Evolutionary conservation across 37 sponge, comb jelly and placozoan genomes (phyloP).

Genomic region (Haliclona indistincta): DNA sequence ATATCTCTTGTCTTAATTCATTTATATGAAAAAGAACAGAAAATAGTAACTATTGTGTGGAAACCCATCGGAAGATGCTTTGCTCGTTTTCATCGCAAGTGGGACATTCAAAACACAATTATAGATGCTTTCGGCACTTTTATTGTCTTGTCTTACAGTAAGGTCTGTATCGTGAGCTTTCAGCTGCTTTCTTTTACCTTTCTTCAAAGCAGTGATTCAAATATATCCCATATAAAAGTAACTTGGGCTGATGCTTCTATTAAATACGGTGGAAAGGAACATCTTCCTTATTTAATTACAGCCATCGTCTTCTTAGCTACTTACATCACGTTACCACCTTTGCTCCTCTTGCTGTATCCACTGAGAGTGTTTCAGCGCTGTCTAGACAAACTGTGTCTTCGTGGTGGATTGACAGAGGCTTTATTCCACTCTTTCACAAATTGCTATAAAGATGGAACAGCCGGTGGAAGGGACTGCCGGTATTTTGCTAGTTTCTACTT

Average conservation of each 20-base stretch:
- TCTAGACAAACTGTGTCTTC: not conserved
- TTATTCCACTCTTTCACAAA: constrained; percentile 56
- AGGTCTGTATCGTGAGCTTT: constrained; percentile 16
- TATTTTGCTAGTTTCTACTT: constrained; percentile 51
- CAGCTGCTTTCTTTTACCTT: constrained; percentile 1
- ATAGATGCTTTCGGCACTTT: constrained; percentile 55
- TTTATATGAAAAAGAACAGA: constrained; percentile 34
- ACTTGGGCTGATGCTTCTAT: constrained; percentile 29
- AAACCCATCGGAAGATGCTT: constrained; percentile 37
- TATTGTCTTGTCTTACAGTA: constrained; percentile 44
- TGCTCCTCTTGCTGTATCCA: constrained; percentile 42
- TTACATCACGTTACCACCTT: constrained; percentile 23
- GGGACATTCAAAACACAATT: constrained; percentile 34
- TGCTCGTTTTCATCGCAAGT: constrained; percentile 22
- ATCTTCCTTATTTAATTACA: constrained; percentile 7
- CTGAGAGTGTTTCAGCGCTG: constrained; percentile 24
- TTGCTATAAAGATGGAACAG: constrained; percentile 30
- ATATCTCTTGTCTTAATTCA: constrained; percentile 18
- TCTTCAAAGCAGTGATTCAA: not conserved
- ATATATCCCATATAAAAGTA: not conserved
- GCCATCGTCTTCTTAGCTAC: constrained; percentile 16
- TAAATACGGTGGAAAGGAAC: constrained; percentile 9
- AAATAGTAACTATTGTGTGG: constrained; percentile 33
- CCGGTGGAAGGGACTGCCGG: constrained; percentile 28
- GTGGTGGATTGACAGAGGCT: not conserved